phyloP scores from a whole-genome alignment of 2,888 invertebrate species.

The Polietes domitor region DNA sequence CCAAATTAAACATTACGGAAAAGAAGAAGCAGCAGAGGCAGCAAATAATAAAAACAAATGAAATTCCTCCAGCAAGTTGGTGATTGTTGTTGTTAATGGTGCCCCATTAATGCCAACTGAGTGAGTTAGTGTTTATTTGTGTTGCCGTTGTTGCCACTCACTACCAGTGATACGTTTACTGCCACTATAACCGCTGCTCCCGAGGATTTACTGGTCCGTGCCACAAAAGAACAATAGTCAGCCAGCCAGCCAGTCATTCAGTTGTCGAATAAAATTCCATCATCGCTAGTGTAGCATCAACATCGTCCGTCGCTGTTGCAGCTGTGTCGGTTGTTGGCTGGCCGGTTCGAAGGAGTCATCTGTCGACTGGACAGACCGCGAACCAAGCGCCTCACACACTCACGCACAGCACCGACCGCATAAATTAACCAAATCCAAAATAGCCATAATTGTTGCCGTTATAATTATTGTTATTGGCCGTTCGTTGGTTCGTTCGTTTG shows the following conservation, averaged over 20 bases:
- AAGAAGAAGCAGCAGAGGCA: no score
- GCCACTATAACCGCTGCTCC: not conserved
- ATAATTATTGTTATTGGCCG: constrained; percentile 16
- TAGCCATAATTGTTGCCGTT: constrained; percentile 19
- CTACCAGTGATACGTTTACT: not conserved
- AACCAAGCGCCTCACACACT: not conserved
- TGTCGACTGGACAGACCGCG: not conserved
- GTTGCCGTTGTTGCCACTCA: constrained; percentile 14
- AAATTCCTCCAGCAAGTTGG: not conserved
- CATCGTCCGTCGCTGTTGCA: not conserved
- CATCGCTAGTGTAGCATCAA: constrained; percentile 28
- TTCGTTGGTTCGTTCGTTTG: not conserved
- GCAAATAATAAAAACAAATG: constrained; percentile 24
- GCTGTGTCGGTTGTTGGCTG: not conserved
- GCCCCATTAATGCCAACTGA: constrained; percentile 17
- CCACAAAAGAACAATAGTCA: not conserved
- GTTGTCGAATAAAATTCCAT: constrained; percentile 22
- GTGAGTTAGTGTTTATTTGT: constrained; percentile 18
- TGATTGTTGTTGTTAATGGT: constrained; percentile 22
- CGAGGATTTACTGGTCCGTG: constrained; percentile 10
- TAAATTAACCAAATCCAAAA: constrained; percentile 11
- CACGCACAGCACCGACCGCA: not conserved
- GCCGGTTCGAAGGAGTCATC: no score
- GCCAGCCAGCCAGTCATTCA: not conserved
- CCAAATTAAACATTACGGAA: constrained; percentile 1